Conservation (phyloP, 2,113 vertebrate species). For the Centropus bengalensis region DNA sequence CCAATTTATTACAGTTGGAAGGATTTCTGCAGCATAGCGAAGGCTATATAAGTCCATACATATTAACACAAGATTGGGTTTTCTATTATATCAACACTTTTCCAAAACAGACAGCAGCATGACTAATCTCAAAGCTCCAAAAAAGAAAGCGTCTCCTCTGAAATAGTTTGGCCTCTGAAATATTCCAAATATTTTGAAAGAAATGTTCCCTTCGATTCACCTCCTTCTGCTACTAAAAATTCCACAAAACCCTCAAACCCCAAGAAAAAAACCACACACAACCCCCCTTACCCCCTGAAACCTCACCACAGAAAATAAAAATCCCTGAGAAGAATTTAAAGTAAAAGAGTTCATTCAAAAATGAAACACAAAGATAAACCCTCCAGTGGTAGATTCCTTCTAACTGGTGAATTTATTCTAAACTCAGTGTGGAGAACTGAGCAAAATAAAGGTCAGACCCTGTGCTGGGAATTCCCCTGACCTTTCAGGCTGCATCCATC, state of each 20-base stretch:
- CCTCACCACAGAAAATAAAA: background rate
- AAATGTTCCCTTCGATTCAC: background rate
- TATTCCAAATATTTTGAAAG: background rate
- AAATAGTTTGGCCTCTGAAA: slow-evolving; percentile 27
- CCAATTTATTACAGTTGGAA: slow-evolving; percentile 55
- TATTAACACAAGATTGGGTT: slow-evolving; percentile 56
- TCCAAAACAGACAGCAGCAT: slow-evolving; percentile 54
- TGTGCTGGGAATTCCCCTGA: slow-evolving; percentile 75
- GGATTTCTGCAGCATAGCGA: slow-evolving; percentile 29
- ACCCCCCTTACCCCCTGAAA: background rate
- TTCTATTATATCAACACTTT: slow-evolving; percentile 46
- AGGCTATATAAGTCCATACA: slow-evolving; percentile 21
- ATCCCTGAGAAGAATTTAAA: slow-evolving; percentile 33
- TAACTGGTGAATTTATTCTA: slow-evolving; percentile 65
- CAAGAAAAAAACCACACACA: background rate
- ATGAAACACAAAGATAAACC: slow-evolving; percentile 53
- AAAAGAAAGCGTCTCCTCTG: slow-evolving; percentile 4
- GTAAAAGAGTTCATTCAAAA: slow-evolving; percentile 46
- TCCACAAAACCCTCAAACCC: background rate
- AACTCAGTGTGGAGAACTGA: slow-evolving; percentile 48
- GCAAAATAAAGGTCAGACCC: slow-evolving; percentile 74
- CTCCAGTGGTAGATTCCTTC: slow-evolving; percentile 50
- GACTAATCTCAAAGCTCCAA: slow-evolving; percentile 61
- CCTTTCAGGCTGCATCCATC: slow-evolving; percentile 73
- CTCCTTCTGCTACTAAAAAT: background rate